Evolutionary conservation across 2,888 invertebrate species (phyloP), one percentile per base, ranked within the genome.

Genomic region (Oxyscelio sp.): DNA sequence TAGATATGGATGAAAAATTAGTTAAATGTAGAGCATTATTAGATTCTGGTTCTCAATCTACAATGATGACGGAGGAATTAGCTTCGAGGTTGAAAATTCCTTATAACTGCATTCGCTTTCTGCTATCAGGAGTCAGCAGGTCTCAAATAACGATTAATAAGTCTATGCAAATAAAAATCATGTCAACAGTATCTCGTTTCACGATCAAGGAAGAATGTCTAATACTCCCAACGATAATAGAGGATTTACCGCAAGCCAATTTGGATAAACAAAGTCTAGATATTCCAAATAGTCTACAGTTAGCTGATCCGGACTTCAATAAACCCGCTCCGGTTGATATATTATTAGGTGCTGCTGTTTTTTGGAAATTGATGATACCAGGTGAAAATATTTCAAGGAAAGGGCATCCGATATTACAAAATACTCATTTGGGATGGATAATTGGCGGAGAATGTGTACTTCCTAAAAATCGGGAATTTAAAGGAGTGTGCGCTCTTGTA

Each of bases 291-390:
- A 1, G 19, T 38, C 9, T 59, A 13, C n/a, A 59, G 11, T 13
- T 59, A 9, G 59, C 59, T 19, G 59, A 59, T 40, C 59, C 45
- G 4, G 63, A 63, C 2, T 45, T 63, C 38, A 45, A 45, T 24
- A 63, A 17, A 15, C 63, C 63, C 1, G 63, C n/a, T 22, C 22
- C 43, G 1, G 24, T 63, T 15, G 45, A 63, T 24, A 24, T 63
- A 3, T 13, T 63, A 4, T 3, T 63, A 1, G 63, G 63, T 1
- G 40, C 63, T 24, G 63, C n/a, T 11, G 1, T 43, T 1, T 63
- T 63, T 22, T 63, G 63, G 63, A 8, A 63, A 9, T 8, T 43
- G 9, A 9, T 45, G 13, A 0, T 43, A 2, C 45, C 22, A 38
- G 48, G 65, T 15, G 48, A 65, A 48, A 17, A 15, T 24, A 31